Conservation (phyloP, 2,797 vertebrate species). For the Anguilla megastoma region DNA sequence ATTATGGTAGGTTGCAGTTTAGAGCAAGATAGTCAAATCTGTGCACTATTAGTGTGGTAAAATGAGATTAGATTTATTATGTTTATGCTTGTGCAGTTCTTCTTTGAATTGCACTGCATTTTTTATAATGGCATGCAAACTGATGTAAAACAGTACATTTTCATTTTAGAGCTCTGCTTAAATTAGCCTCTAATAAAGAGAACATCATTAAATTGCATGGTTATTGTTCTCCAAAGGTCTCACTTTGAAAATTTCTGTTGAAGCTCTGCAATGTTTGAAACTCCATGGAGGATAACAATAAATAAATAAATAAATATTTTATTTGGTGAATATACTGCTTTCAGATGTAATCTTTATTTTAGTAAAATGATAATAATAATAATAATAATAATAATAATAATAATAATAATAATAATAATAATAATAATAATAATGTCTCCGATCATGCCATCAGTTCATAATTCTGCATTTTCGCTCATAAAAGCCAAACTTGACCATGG, state of each 20-base stretch:
- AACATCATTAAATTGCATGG: not conserved
- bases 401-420: not conserved
- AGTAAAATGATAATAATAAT: too few species aligned
- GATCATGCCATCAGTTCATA: not conserved
- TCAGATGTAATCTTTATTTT: too few species aligned
- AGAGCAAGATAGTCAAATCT: not conserved
- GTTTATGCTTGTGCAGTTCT: not conserved
- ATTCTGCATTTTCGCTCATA: not conserved
- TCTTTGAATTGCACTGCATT: not conserved
- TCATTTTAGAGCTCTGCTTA: not conserved
- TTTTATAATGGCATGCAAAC: not conserved
- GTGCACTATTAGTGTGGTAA: not conserved
- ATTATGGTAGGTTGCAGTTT: not conserved
- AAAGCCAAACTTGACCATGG: not conserved
- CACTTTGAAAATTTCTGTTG: too few species aligned
- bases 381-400: too few species aligned
- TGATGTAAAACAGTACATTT: not conserved
- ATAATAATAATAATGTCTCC: not conserved
- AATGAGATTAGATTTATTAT: not conserved
- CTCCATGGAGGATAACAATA: too few species aligned
- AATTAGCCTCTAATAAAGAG: not conserved
- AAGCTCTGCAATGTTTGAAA: too few species aligned
- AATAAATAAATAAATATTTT: too few species aligned
- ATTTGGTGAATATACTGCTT: too few species aligned
- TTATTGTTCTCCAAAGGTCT: too few species aligned